phyloP scores from a whole-genome alignment of 2,888 invertebrate genomes.

The Hartigia nigra region DNA sequence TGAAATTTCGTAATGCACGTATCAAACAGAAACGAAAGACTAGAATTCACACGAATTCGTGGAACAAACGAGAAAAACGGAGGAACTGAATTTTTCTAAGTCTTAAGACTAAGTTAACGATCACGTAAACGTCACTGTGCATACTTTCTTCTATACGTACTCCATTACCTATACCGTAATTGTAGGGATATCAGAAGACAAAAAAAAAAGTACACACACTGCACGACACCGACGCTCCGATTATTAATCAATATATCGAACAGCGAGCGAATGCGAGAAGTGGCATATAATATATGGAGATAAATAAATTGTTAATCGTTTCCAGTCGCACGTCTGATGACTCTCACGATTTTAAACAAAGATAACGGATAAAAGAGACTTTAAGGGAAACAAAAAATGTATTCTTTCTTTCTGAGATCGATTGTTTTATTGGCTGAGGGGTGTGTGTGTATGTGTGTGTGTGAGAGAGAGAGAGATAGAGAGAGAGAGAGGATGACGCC shows the following conservation, averaged over 20 bases:
- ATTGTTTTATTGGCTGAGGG: background rate
- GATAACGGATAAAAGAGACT: background rate
- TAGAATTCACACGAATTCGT: background rate
- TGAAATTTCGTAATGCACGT: background rate
- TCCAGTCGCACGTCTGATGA: background rate
- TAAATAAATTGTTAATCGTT: background rate
- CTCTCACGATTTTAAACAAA: background rate
- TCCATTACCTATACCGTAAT: background rate
- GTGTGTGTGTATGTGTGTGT: too few relatives aligned
- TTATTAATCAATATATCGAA: background rate
- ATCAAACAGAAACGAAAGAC: background rate
- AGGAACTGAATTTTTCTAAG: background rate
- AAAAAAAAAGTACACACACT: background rate
- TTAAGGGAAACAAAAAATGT: background rate
- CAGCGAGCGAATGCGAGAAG: background rate
- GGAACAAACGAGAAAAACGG: background rate
- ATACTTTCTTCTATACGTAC: background rate
- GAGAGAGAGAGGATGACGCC: conserved; percentile 8
- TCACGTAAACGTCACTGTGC: background rate
- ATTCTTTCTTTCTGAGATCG: background rate
- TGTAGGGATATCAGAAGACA: background rate
- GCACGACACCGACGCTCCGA: background rate
- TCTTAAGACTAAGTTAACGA: conserved; percentile 1
- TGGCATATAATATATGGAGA: background rate
- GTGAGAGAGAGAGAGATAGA: background rate